phyloP scores from a whole-genome alignment of 2,888 invertebrate species.

The Amorpha juglandis region DNA sequence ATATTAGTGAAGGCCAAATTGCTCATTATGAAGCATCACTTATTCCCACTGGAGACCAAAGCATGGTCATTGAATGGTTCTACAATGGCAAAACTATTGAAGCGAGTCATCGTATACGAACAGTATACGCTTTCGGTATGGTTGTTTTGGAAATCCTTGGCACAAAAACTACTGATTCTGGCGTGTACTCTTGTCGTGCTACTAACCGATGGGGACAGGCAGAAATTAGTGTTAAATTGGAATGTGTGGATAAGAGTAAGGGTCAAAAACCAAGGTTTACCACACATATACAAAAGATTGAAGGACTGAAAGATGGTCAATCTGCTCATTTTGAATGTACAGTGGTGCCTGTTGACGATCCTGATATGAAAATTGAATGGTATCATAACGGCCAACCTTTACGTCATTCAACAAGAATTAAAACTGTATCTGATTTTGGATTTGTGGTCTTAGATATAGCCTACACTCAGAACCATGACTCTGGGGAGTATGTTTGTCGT shows the following conservation, averaged over 20 bases:
- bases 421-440: conserved; percentile 97
- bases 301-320: conserved; percentile 95
- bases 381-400: conserved; percentile 96
- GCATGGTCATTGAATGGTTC: conserved; percentile 98
- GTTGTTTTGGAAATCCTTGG: conserved; percentile 98
- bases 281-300: conserved; percentile 92
- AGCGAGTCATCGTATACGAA: conserved; percentile 95
- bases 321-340: conserved; percentile 98
- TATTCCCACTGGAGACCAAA: conserved; percentile 96
- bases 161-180: conserved; percentile 96
- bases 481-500: conserved; percentile 96
- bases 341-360: conserved; percentile 96
- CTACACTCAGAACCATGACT: conserved; percentile 96
- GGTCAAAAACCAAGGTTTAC: conserved; percentile 95
- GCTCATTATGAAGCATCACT: conserved; percentile 99
- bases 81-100: conserved; percentile 95
- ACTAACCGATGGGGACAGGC: conserved; percentile 95
- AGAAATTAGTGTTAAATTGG: conserved; percentile 92
- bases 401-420: conserved; percentile 94
- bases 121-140: conserved; percentile 98
- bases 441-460: conserved; percentile 97
- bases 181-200: conserved; percentile 94
- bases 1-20: conserved; percentile 96
- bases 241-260: conserved; percentile 92
- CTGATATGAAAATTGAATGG: conserved; percentile 97